Evolutionary conservation across 1,140 invertebrate genomes (phyloP), one percentile per base, ranked within the genome.

Genomic region (Euura lappo): DNA sequence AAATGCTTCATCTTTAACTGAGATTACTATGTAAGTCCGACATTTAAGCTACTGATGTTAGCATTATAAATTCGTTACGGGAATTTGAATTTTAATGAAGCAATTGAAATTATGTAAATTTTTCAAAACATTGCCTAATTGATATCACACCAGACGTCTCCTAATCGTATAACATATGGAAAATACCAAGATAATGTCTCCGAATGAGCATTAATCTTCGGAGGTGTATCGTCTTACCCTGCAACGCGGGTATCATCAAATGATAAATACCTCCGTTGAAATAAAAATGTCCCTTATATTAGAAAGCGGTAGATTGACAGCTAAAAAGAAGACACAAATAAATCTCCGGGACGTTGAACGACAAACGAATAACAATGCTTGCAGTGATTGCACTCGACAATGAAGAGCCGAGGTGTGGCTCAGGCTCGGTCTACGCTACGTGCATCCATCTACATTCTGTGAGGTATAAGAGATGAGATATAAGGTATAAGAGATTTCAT

Each of bases 41-140:
- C 1, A 28, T 28, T 28, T 28, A 28, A 28, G 28, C 28, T 28
- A 28, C 28, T 28, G 28, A 28, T 28, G 28, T 28, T 28, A 28
- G 28, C 28, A 28, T 28, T 28, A 28, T 28, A 28, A n/a, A 68
- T 68, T 68, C 8, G 44, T 7, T 44, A 3, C 44, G 13, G 28
- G 44, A 68, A 68, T 68, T 68, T 68, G 66, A 11, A 68, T 68
- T 28, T 68, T 68, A 68, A 68, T 68, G 3, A 68, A 6, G 3
- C 44, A 68, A 68, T 68, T 68, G 42, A 42, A 28, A 44, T 60
- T 42, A 44, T 68, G 28, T 4, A 68, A 68, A 42, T 68, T 68
- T 44, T 4, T 4, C 60, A 42, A 68, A 68, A 68, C 28, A 68
- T 28, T 11, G 4, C 8, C 66, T 42, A 68, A 68, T 68, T 68